Conservation (phyloP, 2,797 vertebrate genomes). For the Muscicapa comitata region DNA sequence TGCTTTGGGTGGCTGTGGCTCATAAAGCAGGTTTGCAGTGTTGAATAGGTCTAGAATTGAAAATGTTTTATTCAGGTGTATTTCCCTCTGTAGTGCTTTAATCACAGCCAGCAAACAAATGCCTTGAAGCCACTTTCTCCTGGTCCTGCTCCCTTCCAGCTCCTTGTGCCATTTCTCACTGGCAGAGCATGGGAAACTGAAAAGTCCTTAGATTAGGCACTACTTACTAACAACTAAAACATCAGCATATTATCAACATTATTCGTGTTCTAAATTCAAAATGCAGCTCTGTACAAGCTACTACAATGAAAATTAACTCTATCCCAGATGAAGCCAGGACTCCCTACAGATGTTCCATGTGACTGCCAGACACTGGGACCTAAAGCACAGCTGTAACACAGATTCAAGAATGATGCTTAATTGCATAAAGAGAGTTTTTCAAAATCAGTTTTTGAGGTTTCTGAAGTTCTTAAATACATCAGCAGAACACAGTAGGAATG, state of each 20-base stretch:
- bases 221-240: neutral
- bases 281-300: neutral
- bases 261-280: neutral
- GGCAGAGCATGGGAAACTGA: neutral
- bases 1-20: neutral
- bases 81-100: neutral
- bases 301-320: neutral
- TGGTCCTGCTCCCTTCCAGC: neutral
- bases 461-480: neutral
- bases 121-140: fast-evolving
- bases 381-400: neutral
- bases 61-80: neutral
- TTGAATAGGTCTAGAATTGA: neutral
- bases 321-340: neutral
- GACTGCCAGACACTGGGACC: neutral
- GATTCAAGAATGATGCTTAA: neutral
- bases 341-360: neutral
- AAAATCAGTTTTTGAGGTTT: neutral
- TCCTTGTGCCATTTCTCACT: neutral
- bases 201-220: neutral
- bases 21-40: neutral
- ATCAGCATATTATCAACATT: neutral
- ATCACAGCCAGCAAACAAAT: neutral
- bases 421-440: neutral
- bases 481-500: neutral